A percentile compares a stretch with the other conserved stretches of the same genome.
Evolutionary conservation across 2,888 invertebrate genomes (phyloP).

Genomic region (Phengaris alcon): DNA sequence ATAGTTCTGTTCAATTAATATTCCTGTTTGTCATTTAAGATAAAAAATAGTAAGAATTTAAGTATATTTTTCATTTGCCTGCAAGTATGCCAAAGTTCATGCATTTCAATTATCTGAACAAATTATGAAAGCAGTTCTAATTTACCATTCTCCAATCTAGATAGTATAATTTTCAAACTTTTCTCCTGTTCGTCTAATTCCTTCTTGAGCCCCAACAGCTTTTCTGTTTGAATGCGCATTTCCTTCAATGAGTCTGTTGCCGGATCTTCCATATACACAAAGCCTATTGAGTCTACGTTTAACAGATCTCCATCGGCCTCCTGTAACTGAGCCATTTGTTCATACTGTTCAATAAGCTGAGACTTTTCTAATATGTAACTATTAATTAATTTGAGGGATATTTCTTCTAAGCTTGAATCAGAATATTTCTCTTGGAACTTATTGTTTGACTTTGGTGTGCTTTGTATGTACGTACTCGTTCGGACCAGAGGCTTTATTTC

Average conservation of each 20-base stretch:
- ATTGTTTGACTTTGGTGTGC: slow-evolving; percentile 80
- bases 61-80: no score
- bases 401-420: slow-evolving; percentile 86
- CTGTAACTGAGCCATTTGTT: slow-evolving; percentile 83
- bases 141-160: slow-evolving; percentile 57
- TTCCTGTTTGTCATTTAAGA: no score
- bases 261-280: slow-evolving; percentile 80
- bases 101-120: background rate
- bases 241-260: slow-evolving; percentile 82
- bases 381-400: slow-evolving; percentile 84
- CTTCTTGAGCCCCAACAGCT: slow-evolving; percentile 81
- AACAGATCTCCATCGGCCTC: slow-evolving; percentile 71
- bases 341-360: slow-evolving; percentile 83
- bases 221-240: slow-evolving; percentile 82
- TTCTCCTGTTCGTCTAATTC: slow-evolving; percentile 81
- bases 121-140: background rate
- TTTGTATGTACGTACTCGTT: slow-evolving; percentile 84
- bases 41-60: no score
- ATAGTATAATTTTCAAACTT: slow-evolving; percentile 75
- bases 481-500: slow-evolving; percentile 58
- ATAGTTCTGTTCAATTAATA: no score
- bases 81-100: no score
- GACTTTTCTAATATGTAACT: slow-evolving; percentile 84
- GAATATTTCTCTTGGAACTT: slow-evolving; percentile 77
- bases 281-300: slow-evolving; percentile 81